Evolutionary conservation across 2,888 invertebrate species (phyloP), one percentile per base, ranked within the genome.

Genomic region (Harpalus rufipes): DNA sequence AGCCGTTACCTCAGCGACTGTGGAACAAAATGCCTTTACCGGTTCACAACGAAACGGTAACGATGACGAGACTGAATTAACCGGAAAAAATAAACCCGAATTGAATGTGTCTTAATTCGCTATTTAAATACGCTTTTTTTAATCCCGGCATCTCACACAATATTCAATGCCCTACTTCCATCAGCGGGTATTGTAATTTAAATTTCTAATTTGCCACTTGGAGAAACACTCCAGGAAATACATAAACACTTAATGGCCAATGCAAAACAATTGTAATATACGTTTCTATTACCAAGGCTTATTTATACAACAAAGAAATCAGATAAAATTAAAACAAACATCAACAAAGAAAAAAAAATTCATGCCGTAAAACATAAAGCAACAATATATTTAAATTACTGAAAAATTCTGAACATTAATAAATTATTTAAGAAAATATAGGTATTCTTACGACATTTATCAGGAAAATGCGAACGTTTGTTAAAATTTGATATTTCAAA

Each of bases 41-140:
- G 78, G 78, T 78, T 78, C 78, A 14, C 12, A 58, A 78, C 58
- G 78, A 21, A 78, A 78, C 78, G 78, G 78, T 58, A 78, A 78
- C 78, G 58, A 78, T 78, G 78, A 78, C 78, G 78, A 58, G 25
- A 14, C 78, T 58, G 58, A 78, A 58, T 78, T 78, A 78, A 78
- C 78, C 78, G 78, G 78, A 58, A 78, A 78, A 78, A 58, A 32
- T 32, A 78, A 76, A 78, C 58, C 78, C 32, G 78, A 78, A 78
- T 78, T 78, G 78, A 44, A 78, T 78, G 78, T 78, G 78, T 78
- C 78, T 78, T 78, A 56, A 78, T 78, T 78, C 51, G 41, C 51
- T 39, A 72, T 74, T 74, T 74, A 74, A 44, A 74, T 74, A 74
- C 72, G 72, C 44, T 74, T 41, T 74, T 68, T 63, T 74, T 74